Percentiles rank a stretch among this genome's conserved stretches.
These are phyloP conservation scores for Amorpha juglandis DNA, from an alignment of 2,888 invertebrate species.

Conservation along the genomic window DNA sequence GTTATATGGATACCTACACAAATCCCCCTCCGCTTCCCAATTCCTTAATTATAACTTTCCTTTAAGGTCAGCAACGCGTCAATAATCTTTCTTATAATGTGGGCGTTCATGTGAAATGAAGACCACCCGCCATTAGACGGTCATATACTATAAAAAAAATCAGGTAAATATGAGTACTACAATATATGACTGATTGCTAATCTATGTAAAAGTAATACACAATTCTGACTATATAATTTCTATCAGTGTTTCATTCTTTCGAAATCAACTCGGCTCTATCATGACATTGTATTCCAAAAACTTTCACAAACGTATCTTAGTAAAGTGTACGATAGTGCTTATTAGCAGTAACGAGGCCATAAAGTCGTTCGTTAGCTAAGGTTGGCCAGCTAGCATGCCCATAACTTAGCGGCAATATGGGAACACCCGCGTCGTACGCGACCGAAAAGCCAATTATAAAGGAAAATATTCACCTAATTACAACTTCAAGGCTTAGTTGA, in stretches of 20 bases:
- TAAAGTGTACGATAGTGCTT: conserved; percentile 29
- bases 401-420: conserved; percentile 41
- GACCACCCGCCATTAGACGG: too few species aligned
- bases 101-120: too few species aligned
- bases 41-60: too few species aligned
- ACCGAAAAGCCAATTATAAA: conserved; percentile 29
- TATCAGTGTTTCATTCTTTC: neutral
- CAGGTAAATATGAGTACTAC: too few species aligned
- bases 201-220: too few species aligned
- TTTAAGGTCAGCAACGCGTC: too few species aligned
- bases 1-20: too few species aligned
- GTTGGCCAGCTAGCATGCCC: conserved; percentile 37
- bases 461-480: conserved; percentile 18
- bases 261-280: neutral
- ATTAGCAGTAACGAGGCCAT: conserved; percentile 42
- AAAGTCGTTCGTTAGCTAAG: conserved; percentile 36
- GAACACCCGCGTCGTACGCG: conserved; percentile 58
- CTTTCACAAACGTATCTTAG: neutral
- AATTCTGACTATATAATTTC: too few species aligned
- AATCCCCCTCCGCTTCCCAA: too few species aligned
- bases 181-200: too few species aligned
- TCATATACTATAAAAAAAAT: too few species aligned
- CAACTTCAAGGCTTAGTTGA: neutral
- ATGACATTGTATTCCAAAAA: neutral
- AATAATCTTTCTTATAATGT: too few species aligned